These are phyloP conservation scores for Clarias gariepinus DNA, from an alignment of 2,113 vertebrate species.

Conservation along the genomic window DNA sequence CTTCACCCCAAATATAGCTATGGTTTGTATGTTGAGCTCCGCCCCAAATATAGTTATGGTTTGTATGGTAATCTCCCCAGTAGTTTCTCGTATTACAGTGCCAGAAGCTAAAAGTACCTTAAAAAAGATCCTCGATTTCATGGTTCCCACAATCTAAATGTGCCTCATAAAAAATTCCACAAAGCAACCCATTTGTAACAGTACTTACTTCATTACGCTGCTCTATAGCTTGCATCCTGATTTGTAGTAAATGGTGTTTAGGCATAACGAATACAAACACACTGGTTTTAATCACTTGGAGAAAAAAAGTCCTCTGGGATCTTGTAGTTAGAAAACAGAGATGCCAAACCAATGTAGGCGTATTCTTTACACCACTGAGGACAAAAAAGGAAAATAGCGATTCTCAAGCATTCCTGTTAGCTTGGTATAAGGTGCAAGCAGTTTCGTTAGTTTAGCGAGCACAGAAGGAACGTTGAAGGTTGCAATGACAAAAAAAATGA, in stretches of 20 bases:
- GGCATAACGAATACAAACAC: not conserved
- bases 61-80: not conserved
- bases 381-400: conserved; percentile 29
- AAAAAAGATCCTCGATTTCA: not conserved
- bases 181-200: not conserved
- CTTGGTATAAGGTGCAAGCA: conserved; percentile 16
- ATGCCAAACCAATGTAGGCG: not conserved
- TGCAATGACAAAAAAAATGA: not conserved
- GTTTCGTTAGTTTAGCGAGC: conserved; percentile 13
- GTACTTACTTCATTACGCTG: not conserved
- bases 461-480: not conserved
- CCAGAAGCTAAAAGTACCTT: not conserved
- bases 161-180: not conserved
- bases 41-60: too few relatives aligned
- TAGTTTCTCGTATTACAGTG: not conserved
- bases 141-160: not conserved
- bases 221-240: not conserved
- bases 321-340: not conserved
- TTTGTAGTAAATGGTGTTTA: not conserved
- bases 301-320: not conserved
- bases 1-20: too few relatives aligned
- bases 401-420: conserved; percentile 9
- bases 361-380: not conserved
- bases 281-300: not conserved
- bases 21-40: too few relatives aligned